Evolutionary conservation across 1,140 invertebrate species (phyloP).

Genomic region (Hylaeus anthracinus): DNA sequence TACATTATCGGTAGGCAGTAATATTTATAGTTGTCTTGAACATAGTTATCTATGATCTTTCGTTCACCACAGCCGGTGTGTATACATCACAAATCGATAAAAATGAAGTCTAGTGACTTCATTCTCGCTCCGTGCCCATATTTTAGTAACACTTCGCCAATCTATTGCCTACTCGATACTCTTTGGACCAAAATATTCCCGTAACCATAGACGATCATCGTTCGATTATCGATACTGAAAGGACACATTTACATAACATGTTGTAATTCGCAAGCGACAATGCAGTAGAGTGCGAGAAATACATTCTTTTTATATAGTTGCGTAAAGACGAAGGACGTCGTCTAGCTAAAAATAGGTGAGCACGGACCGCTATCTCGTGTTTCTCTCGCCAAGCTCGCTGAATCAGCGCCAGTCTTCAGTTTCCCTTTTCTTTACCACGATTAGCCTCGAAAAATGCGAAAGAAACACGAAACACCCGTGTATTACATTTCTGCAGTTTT

Average conservation of each 20-base stretch:
- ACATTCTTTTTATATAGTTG: conserved; percentile 62
- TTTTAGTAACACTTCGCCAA: background rate
- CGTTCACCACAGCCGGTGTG: background rate
- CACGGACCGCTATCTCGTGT: conserved; percentile 64
- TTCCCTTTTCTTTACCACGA: conserved; percentile 30
- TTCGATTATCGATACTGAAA: background rate
- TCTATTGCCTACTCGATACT: background rate
- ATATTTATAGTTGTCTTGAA: background rate
- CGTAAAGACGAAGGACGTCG: conserved; percentile 73
- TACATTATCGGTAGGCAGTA: background rate
- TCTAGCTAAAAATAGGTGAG: conserved; percentile 73
- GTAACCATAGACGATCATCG: background rate
- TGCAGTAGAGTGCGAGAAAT: conserved; percentile 33
- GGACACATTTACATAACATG: background rate
- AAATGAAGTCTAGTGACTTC: background rate
- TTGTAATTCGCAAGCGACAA: background rate
- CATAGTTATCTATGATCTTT: no score
- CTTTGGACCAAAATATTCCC: background rate
- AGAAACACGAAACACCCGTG: background rate
- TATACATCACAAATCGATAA: background rate
- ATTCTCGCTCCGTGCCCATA: background rate
- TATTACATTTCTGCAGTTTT: conserved; percentile 35
- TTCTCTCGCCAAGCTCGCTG: conserved; percentile 51
- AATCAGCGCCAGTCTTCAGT: conserved; percentile 38
- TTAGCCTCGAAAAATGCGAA: conserved; percentile 18